Evolutionary conservation across 2,113 vertebrate genomes (phyloP), one percentile per base, ranked within the genome.

Genomic region (Dromiciops gliroides): DNA sequence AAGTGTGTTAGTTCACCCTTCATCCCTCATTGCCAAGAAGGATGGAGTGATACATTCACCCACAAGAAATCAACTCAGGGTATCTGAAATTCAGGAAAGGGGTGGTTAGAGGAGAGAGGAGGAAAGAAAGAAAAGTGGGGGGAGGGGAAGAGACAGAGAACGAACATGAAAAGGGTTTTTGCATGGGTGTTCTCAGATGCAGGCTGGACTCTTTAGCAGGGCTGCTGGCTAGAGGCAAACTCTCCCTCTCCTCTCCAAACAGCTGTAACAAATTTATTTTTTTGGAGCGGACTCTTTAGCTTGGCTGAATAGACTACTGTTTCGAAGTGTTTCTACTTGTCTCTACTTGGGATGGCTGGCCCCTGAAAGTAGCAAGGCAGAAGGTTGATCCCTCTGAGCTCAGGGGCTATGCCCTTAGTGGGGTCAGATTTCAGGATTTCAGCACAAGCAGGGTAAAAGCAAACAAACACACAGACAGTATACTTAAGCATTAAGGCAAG

Each of bases 401-500:
- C 93, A 9, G 16, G 51, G 94, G 48, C 11, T 92, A 56, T 92
- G 89, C 88, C 47, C 28, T 53, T 94, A 2, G 19, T 5, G 95
- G 83, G 89, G 6, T 97, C 92, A 50, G 94, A 89, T 96, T 93
- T 97, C 94, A 97, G 92, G 53, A n/a, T 92, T 96, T 97, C 95
- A 52, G 83, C 51, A 92, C 19, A 8, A 50, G 89, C 75, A 31
- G 44, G 22, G 37, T 48, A 89, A 96, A 96, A 94, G 89, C 50
- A 95, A 97, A 91, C 24, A 94, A 95, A 48, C 14, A 91, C 89
- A 0, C 88, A n/a, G 94, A 3, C 89, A 90, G 12, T 49, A 25
- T 0, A 49, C 94, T 92, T 50, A 50, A 93, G 3, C 3, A 47
- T 90, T 93, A 91, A 0, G 31, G 95, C 0, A 0, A 31, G 50